phyloP scores from a whole-genome alignment of 2,797 vertebrate species.

The Taenioides sp. region DNA sequence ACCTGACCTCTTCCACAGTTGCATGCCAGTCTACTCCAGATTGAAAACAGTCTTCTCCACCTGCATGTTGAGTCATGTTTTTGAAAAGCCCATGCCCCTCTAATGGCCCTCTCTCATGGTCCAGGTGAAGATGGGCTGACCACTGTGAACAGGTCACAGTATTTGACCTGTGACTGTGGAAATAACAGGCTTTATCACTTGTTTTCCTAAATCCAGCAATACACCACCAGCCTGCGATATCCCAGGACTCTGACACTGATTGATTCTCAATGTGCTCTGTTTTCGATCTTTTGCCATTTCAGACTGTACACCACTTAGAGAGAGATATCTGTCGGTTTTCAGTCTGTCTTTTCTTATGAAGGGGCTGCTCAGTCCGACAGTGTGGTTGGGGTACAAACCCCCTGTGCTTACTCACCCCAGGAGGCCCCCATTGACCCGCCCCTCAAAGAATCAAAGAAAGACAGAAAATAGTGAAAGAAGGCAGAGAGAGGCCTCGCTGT shows the following conservation, averaged over 20 bases:
- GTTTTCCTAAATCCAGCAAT: constrained; percentile 22
- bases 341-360: constrained; percentile 30
- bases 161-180: constrained; percentile 18
- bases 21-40: not conserved
- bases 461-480: constrained; percentile 45
- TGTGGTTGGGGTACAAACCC: constrained; percentile 30
- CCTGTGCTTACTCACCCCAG: constrained; percentile 27
- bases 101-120: constrained; percentile 13
- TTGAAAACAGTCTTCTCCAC: not conserved
- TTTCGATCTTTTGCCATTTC: constrained; percentile 7
- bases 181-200: constrained; percentile 9
- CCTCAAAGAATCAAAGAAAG: constrained; percentile 47
- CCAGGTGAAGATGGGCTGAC: constrained; percentile 9
- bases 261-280: not conserved
- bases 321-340: constrained; percentile 8
- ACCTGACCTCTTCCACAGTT: not conserved
- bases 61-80: constrained; percentile 1
- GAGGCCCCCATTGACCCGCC: constrained; percentile 41
- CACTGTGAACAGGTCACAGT: constrained; percentile 19
- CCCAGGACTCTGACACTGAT: constrained; percentile 1
- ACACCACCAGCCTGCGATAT: constrained; percentile 22
- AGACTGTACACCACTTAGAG: constrained; percentile 11
- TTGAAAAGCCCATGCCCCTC: not conserved
- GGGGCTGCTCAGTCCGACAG: constrained; percentile 22
- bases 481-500: constrained; percentile 59